Conservation (phyloP, 2,888 invertebrate genomes). For the Atherix ibis region DNA sequence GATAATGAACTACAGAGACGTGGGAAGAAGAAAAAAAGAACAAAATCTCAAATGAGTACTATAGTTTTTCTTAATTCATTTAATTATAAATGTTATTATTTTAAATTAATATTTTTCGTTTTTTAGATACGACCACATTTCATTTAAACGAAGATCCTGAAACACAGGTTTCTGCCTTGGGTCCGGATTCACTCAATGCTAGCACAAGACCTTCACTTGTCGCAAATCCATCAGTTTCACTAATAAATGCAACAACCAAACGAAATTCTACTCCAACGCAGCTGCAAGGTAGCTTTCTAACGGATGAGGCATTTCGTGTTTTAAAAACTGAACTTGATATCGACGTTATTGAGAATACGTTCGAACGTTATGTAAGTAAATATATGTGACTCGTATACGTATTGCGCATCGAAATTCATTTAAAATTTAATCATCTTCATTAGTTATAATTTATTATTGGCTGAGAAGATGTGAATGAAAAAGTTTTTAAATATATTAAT, state of each 20-base stretch:
- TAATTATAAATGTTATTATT: too few relatives aligned
- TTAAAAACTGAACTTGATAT: conserved; percentile 27
- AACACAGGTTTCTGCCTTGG: conserved; percentile 50
- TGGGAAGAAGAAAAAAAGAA: conserved; percentile 38
- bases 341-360: conserved; percentile 29
- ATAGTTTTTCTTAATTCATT: too few relatives aligned
- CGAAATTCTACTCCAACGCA: conserved; percentile 13
- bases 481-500: too few relatives aligned
- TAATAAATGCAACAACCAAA: conserved; percentile 11
- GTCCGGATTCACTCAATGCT: conserved; percentile 48
- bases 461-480: too few relatives aligned
- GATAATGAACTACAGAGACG: conserved; percentile 34
- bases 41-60: conserved; percentile 18
- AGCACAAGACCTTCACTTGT: conserved; percentile 50
- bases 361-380: conserved; percentile 28
- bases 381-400: too few relatives aligned
- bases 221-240: conserved; percentile 24
- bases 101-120: too few relatives aligned
- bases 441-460: too few relatives aligned
- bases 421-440: neutral
- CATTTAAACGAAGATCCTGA: conserved; percentile 44
- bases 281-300: conserved; percentile 30
- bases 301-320: conserved; percentile 28
- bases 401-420: neutral
- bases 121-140: conserved; percentile 17